Conservation (phyloP, 2,113 vertebrate genomes). For the Callospermophilus lateralis region DNA sequence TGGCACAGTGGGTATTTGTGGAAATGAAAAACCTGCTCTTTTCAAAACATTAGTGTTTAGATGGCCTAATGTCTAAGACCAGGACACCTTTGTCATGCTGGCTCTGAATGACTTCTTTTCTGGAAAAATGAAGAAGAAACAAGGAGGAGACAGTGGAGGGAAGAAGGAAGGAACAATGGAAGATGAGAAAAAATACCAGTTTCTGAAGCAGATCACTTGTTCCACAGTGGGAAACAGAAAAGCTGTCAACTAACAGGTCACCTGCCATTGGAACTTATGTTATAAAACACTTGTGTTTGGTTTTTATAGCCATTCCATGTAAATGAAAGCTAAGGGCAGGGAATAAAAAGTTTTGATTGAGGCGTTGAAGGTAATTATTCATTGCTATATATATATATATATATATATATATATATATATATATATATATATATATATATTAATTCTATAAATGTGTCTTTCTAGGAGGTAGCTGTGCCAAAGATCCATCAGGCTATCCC, state of each 20-base stretch:
- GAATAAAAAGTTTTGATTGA: background rate
- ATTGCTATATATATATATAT: background rate
- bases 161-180: background rate
- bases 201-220: background rate
- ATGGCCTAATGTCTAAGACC: background rate
- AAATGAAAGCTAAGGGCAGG: background rate
- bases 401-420: too few species aligned
- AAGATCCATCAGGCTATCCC: background rate
- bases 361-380: background rate
- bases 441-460: background rate
- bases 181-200: background rate
- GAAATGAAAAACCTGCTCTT: conserved; percentile 26
- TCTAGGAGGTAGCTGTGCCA: background rate
- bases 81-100: background rate
- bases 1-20: background rate
- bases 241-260: background rate
- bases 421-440: too few species aligned
- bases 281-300: background rate
- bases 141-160: too few species aligned
- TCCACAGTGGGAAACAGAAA: background rate
- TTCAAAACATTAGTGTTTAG: background rate
- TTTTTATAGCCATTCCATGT: background rate
- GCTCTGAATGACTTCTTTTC: background rate
- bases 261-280: background rate
- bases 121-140: background rate